Base-by-base conservation (phyloP, 2,113 vertebrate species). In the Fulica atra region DNA sequence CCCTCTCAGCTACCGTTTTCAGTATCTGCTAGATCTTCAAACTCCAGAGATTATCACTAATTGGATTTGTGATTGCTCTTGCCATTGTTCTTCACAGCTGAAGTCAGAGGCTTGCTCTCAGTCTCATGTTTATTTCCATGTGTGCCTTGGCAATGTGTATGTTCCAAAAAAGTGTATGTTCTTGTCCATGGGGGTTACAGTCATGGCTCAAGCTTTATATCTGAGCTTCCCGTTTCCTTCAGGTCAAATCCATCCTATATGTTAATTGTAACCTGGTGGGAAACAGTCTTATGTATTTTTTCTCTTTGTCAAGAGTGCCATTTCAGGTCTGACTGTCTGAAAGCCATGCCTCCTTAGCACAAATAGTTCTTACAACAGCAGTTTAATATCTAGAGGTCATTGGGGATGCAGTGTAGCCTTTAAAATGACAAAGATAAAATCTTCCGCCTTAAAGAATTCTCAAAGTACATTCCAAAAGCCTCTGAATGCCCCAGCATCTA, bases 381-480 rank as follows among this genome's bases (percentile, higher is more conserved):
- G 8, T 57, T 89, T 4, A 19, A 10, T 53, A 29, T n/a, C 57
- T 85, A 36, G 57, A 79, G 66, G 57, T 54, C 57, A 57, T 44
- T 61, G 61, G 65, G 76, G 65, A 84, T 92, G 31, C 73, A 79
- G 71, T 24, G 44, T 72, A 84, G 86, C 88, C 60, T 93, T 88
- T 61, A 74, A 94, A 95, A 87, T 81, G 8, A 38, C 56, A 89
- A 77, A 85, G 13, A 12, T 64, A 80, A 87, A 78, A 38, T 84
- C 87, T 71, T 90, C 69, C 10, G 1, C 92, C 86, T 94, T 96
- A 95, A 94, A 96, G 93, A 96, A 96, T 38, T 93, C 86, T 89
- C 92, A 96, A 85, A 92, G 57, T 46, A 46, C 5, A 7, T 87
- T 48, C 21, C 24, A 73, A 46, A 86, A 93, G 61, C 86, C 63